phyloP scores from a whole-genome alignment of 2,888 invertebrate genomes.

The Macropis europaea region DNA sequence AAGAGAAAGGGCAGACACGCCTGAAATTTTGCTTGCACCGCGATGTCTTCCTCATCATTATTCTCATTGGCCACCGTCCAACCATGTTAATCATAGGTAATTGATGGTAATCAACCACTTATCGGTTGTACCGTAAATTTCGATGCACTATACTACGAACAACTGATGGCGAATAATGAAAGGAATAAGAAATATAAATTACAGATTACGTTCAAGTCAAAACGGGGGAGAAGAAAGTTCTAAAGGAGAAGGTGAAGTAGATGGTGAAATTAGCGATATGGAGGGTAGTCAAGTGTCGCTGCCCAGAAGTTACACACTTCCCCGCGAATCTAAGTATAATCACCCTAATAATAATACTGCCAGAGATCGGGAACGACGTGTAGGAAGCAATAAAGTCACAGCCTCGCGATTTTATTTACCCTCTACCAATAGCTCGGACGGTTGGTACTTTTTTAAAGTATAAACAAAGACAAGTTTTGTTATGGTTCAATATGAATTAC shows the following conservation, averaged over 20 bases:
- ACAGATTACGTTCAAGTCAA: constrained; percentile 57
- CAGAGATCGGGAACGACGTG: constrained; percentile 81
- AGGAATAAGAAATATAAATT: constrained; percentile 4
- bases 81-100: constrained; percentile 71
- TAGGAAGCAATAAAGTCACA: constrained; percentile 82
- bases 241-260: constrained; percentile 70
- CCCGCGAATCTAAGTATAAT: constrained; percentile 90
- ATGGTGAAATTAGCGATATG: constrained; percentile 76
- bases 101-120: neutral
- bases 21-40: constrained; percentile 90
- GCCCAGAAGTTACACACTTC: constrained; percentile 91
- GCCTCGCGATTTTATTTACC: constrained; percentile 84
- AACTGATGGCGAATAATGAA: neutral
- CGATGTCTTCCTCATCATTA: constrained; percentile 80
- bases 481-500: neutral
- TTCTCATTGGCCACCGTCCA: constrained; percentile 74
- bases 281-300: constrained; percentile 86
- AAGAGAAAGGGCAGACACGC: constrained; percentile 84
- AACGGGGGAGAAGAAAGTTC: constrained; percentile 62
- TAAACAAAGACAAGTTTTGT: neutral
- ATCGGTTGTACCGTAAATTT: too few species aligned
- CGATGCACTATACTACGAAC: neutral
- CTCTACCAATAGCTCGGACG: constrained; percentile 93
- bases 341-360: constrained; percentile 67
- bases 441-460: constrained; percentile 77